These are phyloP conservation scores for Hylomyscus alleni DNA, from an alignment of 2,797 vertebrate genomes.

Conservation along the genomic window DNA sequence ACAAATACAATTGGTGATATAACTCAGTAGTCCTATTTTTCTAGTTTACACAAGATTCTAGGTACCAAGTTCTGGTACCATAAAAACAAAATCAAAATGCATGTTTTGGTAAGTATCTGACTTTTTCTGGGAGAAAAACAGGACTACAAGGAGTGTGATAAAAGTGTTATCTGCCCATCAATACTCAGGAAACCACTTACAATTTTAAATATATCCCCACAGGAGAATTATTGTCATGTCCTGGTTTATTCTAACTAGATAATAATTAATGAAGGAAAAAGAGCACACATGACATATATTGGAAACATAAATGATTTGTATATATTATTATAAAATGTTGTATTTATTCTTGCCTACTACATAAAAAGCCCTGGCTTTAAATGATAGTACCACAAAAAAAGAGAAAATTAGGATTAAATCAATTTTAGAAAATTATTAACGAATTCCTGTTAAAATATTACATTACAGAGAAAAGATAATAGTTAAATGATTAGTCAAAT, in stretches of 20 bases:
- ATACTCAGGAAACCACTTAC: background rate
- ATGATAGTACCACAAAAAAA: background rate
- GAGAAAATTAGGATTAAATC: conserved; percentile 47
- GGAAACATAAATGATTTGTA: conserved; percentile 18
- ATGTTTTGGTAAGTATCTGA: background rate
- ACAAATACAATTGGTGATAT: background rate
- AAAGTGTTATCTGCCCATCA: conserved; percentile 10
- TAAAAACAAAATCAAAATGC: background rate
- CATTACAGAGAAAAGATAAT: conserved; percentile 1
- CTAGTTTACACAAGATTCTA: background rate
- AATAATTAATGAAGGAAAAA: conserved; percentile 33
- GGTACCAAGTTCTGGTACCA: background rate
- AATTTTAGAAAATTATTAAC: conserved; percentile 38
- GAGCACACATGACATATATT: conserved; percentile 7
- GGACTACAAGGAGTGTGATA: background rate
- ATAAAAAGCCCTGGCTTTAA: background rate
- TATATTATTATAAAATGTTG: background rate
- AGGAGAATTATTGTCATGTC: background rate
- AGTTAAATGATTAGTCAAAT: background rate
- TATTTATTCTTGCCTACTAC: background rate
- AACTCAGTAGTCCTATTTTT: background rate
- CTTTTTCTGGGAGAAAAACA: conserved; percentile 15
- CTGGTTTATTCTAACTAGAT: conserved; percentile 11
- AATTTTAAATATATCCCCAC: background rate
- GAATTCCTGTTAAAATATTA: conserved; percentile 30